Percentiles rank a stretch among this genome's conserved stretches.
These are phyloP conservation scores for Emydoidea blandingii DNA, from an alignment of 2,797 vertebrate genomes.

Conservation along the genomic window DNA sequence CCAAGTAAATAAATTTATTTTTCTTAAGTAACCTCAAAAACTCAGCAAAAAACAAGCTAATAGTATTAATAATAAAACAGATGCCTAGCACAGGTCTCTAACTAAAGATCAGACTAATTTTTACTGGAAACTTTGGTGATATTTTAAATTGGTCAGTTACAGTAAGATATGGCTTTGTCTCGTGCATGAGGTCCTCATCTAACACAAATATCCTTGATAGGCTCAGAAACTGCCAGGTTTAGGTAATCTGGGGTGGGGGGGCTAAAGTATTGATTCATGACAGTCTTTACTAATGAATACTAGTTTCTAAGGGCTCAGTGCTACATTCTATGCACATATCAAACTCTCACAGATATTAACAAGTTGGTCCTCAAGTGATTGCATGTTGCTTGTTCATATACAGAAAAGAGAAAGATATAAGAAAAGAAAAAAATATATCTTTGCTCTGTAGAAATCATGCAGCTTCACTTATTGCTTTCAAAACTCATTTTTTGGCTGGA, in stretches of 20 bases:
- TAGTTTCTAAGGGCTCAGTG: background rate
- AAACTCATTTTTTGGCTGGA: background rate
- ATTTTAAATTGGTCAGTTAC: background rate
- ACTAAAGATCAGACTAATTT: background rate
- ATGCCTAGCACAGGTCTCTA: background rate
- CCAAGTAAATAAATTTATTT: background rate
- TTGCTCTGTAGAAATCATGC: background rate
- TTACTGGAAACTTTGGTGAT: background rate
- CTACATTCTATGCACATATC: background rate
- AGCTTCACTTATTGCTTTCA: background rate
- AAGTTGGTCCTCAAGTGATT: background rate
- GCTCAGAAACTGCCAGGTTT: too few species aligned
- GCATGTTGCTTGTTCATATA: background rate
- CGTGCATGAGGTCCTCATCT: background rate
- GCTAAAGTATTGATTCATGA: background rate
- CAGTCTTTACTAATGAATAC: accelerated
- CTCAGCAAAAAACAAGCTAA: background rate
- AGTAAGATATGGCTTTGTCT: background rate
- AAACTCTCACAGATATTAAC: background rate
- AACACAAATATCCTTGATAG: background rate
- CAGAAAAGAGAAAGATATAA: background rate
- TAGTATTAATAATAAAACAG: background rate
- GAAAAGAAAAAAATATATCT: background rate
- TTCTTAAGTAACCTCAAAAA: background rate
- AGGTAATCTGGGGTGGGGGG: background rate